Evolutionary conservation across 2,113 vertebrate species (phyloP).

Genomic region (Calypte anna): DNA sequence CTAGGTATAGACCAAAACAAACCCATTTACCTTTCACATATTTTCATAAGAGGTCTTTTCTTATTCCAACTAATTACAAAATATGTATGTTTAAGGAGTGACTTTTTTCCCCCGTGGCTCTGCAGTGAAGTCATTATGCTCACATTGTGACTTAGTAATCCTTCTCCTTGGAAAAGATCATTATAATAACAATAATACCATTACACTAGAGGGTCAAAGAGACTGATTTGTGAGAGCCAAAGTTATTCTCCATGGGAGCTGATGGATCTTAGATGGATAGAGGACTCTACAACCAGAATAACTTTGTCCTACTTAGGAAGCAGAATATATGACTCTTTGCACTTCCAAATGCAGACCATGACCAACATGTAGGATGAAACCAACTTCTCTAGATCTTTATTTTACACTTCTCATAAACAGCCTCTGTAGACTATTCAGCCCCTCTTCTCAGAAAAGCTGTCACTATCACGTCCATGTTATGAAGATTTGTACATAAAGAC

Average conservation of each 20-base stretch:
- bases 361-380: background rate
- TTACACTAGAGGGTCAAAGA: conserved; percentile 66
- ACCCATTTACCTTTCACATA: conserved; percentile 47
- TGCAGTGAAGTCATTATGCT: conserved; percentile 55
- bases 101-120: conserved; percentile 28
- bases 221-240: conserved; percentile 51
- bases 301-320: conserved; percentile 16
- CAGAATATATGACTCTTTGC: background rate
- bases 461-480: background rate
- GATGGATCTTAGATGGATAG: conserved; percentile 45
- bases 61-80: conserved; percentile 64
- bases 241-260: conserved; percentile 43
- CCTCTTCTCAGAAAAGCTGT: background rate
- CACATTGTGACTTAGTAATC: conserved; percentile 64
- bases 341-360: background rate
- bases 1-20: conserved; percentile 60
- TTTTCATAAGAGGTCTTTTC: conserved; percentile 21
- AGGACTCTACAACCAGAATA: conserved; percentile 10
- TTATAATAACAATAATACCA: conserved; percentile 62
- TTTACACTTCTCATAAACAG: background rate
- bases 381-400: background rate
- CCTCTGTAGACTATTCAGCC: background rate
- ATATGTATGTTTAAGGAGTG: conserved; percentile 66
- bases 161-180: conserved; percentile 65
- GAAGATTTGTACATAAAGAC: background rate